A percentile compares a stretch with the other conserved stretches of the same genome.
These are phyloP conservation scores for Donacobius atricapilla DNA, from an alignment of 2,113 vertebrate genomes.

Conservation along the genomic window DNA sequence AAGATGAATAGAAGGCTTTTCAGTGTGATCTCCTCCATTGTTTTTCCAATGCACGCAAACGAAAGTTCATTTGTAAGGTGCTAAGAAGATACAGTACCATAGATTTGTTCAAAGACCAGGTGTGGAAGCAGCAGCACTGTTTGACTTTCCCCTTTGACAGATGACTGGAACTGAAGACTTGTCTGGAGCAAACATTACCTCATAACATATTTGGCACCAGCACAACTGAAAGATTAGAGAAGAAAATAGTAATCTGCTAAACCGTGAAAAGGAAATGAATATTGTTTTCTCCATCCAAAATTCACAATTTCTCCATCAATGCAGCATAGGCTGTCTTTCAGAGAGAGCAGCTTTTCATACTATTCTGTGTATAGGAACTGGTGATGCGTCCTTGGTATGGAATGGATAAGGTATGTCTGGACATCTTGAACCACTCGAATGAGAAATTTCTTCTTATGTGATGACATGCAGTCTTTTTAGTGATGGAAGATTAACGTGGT, in stretches of 20 bases:
- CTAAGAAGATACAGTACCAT: not conserved
- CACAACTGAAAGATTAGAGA: conserved; percentile 39
- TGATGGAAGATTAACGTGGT: not conserved
- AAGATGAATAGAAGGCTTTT: conserved; percentile 1
- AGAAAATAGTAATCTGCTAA: conserved; percentile 56
- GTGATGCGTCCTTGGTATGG: not conserved
- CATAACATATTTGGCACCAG: conserved; percentile 56
- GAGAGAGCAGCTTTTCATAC: not conserved
- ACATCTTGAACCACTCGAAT: not conserved
- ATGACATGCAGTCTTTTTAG: not conserved
- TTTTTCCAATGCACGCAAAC: conserved; percentile 7
- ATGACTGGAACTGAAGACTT: conserved; percentile 63
- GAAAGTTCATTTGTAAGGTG: not conserved
- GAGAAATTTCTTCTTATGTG: not conserved
- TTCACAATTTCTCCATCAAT: not conserved
- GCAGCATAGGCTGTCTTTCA: not conserved
- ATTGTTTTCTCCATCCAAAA: not conserved
- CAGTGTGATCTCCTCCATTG: not conserved
- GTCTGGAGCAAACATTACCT: conserved; percentile 67
- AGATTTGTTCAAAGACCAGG: conserved; percentile 60
- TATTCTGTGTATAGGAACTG: not conserved
- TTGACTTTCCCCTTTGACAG: conserved; percentile 63
- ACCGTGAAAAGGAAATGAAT: not conserved
- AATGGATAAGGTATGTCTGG: not conserved
- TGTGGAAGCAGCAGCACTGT: conserved; percentile 49